phyloP scores from a whole-genome alignment of 2,797 vertebrate genomes.

The Trichosurus vulpecula region DNA sequence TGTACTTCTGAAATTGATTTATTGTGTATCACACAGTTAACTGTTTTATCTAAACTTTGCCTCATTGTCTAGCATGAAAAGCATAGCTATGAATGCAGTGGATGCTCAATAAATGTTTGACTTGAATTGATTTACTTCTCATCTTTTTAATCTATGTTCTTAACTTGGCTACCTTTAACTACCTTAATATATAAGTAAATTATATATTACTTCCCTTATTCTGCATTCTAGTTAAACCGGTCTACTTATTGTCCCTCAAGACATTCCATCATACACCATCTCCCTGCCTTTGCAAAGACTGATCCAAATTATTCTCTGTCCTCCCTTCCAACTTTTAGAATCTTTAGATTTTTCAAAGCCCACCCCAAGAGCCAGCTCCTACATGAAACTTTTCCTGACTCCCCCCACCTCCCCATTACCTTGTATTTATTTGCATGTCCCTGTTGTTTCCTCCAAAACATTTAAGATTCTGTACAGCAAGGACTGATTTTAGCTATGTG shows the following conservation, averaged over 20 bases:
- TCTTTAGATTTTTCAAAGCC: not conserved
- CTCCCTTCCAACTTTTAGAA: not conserved
- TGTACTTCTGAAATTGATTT: not conserved
- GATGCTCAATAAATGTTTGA: not conserved
- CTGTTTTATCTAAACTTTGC: not conserved
- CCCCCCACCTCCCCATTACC: not conserved
- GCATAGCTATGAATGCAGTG: not conserved
- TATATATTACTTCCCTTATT: not conserved
- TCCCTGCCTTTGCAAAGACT: not conserved
- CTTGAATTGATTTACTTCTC: not conserved
- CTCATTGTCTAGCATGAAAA: not conserved
- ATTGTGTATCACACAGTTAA: not conserved
- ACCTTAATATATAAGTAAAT: not conserved
- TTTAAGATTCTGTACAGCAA: not conserved
- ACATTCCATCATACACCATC: not conserved
- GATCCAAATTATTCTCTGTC: not conserved
- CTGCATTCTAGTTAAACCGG: not conserved
- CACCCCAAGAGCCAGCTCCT: not conserved
- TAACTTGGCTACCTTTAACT: not conserved
- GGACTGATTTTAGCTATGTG: not conserved
- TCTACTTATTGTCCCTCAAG: not conserved
- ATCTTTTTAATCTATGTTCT: not conserved
- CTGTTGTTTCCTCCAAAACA: not conserved
- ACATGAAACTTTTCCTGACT: not conserved
- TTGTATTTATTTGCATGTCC: not conserved